A percentile compares a stretch with the other conserved stretches of the same genome.
Evolutionary conservation across 2,113 vertebrate genomes (phyloP).

Genomic region (Neotragus pygmaeus): DNA sequence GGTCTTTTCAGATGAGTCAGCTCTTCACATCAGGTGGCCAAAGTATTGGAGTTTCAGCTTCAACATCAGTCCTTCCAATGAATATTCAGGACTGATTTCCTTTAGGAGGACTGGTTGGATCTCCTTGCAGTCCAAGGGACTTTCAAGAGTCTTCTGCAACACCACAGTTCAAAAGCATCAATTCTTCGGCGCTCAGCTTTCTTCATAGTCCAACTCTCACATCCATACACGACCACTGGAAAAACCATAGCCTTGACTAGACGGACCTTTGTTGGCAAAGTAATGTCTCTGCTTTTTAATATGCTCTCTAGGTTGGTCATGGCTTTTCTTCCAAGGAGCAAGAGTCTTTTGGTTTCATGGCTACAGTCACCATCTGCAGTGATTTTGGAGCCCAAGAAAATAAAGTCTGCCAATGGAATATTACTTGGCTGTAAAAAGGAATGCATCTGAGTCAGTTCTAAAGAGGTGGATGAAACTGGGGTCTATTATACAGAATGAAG

Average conservation of each 20-base stretch:
- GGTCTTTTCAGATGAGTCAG: neutral
- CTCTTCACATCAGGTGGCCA: neutral
- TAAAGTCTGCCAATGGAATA: neutral
- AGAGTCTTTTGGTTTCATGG: neutral
- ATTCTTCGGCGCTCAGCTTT: accelerated
- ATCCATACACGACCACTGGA: neutral
- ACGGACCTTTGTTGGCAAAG: accelerated
- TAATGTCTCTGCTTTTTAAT: neutral
- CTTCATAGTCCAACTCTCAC: neutral
- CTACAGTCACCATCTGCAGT: neutral
- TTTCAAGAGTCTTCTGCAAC: neutral
- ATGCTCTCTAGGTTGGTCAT: neutral
- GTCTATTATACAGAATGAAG: neutral
- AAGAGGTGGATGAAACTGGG: neutral
- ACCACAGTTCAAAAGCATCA: neutral
- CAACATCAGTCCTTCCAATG: neutral
- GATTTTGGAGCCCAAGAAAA: neutral
- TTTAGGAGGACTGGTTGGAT: neutral
- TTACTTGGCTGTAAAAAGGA: neutral
- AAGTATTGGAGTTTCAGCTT: neutral
- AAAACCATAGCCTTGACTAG: neutral
- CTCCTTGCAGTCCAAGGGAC: accelerated
- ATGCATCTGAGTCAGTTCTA: neutral
- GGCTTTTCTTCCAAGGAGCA: neutral
- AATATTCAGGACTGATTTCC: neutral